Conservation (phyloP, 2,888 invertebrate species). For the Spilarctia lutea region DNA sequence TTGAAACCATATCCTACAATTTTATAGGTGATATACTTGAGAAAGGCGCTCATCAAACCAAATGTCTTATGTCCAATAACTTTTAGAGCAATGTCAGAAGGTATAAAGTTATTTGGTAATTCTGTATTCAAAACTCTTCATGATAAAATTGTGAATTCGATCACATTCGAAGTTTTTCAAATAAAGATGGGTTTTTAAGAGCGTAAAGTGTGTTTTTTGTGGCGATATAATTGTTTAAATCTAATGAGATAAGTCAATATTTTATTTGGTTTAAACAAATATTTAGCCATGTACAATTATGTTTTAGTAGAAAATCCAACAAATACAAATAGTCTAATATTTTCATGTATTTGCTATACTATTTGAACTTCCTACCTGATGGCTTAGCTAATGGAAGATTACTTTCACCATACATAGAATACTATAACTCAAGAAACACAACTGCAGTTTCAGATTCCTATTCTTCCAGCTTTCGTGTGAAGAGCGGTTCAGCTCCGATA, state of each 20-base stretch:
- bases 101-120: constrained; percentile 6
- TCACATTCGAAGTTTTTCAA: neutral
- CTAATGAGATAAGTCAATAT: too few relatives aligned
- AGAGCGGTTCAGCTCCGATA: too few relatives aligned
- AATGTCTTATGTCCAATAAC: constrained; percentile 12
- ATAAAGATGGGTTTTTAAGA: neutral
- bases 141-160: neutral
- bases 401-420: neutral
- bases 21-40: constrained; percentile 13
- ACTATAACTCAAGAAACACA: too few relatives aligned
- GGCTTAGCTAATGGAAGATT: too few relatives aligned
- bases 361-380: neutral
- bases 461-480: too few relatives aligned
- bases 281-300: neutral
- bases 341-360: too few relatives aligned
- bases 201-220: neutral
- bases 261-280: neutral
- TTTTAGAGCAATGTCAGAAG: neutral
- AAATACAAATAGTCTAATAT: too few relatives aligned
- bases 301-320: too few relatives aligned
- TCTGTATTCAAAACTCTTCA: neutral
- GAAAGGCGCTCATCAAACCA: constrained; percentile 1
- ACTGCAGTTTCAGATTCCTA: too few relatives aligned
- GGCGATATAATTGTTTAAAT: neutral
- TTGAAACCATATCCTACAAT: neutral